Conservation (phyloP, 2,888 invertebrate species). For the Hirtodrosophila alboralis region DNA sequence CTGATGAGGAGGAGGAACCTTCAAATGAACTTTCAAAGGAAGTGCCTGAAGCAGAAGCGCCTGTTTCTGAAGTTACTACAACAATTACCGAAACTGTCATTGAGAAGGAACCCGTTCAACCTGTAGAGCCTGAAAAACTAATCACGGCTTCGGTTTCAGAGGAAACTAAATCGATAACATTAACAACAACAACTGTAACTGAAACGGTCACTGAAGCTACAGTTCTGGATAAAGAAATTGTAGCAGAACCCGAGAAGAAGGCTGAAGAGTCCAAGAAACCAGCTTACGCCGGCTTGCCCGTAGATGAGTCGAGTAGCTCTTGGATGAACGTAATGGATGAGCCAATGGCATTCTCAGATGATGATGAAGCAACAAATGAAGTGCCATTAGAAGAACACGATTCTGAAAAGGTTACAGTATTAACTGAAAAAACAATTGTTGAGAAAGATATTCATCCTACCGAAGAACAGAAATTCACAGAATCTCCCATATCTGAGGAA, state of each 20-base stretch:
- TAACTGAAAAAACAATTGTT: too few relatives aligned
- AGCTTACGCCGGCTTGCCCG: conserved; percentile 75
- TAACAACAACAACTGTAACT: conserved; percentile 28
- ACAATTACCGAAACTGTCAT: conserved; percentile 2
- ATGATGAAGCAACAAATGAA: conserved; percentile 28
- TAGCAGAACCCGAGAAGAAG: conserved; percentile 38
- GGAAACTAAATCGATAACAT: conserved; percentile 15
- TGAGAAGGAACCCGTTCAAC: conserved; percentile 6
- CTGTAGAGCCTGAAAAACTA: conserved; percentile 1
- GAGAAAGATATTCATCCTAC: background rate
- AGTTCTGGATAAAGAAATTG: conserved; percentile 5
- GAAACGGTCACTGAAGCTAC: conserved; percentile 18
- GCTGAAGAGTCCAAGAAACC: conserved; percentile 34
- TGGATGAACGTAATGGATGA: conserved; percentile 82
- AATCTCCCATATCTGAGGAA: conserved; percentile 3
- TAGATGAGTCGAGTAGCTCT: conserved; percentile 75
- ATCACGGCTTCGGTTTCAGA: conserved; percentile 11
- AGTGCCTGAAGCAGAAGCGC: background rate
- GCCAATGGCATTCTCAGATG: conserved; percentile 75
- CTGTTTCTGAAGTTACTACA: background rate
- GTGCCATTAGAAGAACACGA: background rate
- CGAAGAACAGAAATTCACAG: conserved; percentile 24
- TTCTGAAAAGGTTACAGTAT: background rate
- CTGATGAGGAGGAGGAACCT: conserved; percentile 61
- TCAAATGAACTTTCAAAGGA: background rate